phyloP scores from a whole-genome alignment of 1,140 invertebrate genomes.

The Orchestia grillus region DNA sequence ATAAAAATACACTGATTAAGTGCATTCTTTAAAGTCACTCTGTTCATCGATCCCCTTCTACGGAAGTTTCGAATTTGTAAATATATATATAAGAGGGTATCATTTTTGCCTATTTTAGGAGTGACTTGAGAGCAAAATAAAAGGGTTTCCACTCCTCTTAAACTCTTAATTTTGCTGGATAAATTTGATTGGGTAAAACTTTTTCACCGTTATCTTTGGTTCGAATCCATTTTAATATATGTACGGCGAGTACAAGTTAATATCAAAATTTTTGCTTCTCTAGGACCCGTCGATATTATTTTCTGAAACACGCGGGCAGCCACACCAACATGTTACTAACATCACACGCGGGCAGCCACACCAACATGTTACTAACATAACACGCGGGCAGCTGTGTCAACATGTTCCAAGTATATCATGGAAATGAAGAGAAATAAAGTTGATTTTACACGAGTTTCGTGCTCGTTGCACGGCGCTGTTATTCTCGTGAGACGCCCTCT shows the following conservation, averaged over 20 bases:
- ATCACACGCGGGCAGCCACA: background rate
- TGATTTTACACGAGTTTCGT: background rate
- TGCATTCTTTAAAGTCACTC: too few relatives aligned
- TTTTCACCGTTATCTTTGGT: background rate
- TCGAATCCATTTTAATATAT: background rate
- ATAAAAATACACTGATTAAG: too few relatives aligned
- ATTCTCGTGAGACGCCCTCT: background rate
- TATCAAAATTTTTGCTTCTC: background rate
- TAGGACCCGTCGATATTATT: background rate
- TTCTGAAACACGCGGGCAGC: background rate
- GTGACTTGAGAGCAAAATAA: too few relatives aligned
- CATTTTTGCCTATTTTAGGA: too few relatives aligned
- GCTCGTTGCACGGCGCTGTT: background rate
- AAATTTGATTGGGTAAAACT: too few relatives aligned
- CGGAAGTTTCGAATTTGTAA: too few relatives aligned
- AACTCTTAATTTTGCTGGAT: too few relatives aligned
- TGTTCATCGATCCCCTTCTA: too few relatives aligned
- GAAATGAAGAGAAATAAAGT: background rate
- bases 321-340: background rate
- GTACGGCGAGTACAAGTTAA: background rate
- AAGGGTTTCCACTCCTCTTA: too few relatives aligned
- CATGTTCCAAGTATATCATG: background rate
- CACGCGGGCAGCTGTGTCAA: background rate
- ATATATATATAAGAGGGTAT: too few relatives aligned
- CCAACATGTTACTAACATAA: background rate